phyloP scores from a whole-genome alignment of 1,140 invertebrate species.

The Aphaenogaster ashmeadi region DNA sequence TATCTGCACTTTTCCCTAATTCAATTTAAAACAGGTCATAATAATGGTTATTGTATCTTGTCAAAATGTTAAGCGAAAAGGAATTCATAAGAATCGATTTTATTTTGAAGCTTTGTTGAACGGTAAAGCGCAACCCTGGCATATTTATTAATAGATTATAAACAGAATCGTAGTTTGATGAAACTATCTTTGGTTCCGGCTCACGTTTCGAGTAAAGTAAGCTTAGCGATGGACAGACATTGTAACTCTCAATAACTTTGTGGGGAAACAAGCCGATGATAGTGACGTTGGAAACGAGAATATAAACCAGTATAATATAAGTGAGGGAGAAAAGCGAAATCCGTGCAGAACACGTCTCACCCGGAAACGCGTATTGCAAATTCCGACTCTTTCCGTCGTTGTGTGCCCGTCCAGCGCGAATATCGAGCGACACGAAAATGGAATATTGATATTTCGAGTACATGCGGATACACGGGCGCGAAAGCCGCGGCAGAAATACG shows the following conservation, averaged over 20 bases:
- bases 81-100: background rate
- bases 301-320: conserved; percentile 22
- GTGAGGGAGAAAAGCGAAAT: conserved; percentile 48
- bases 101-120: background rate
- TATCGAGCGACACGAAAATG: conserved; percentile 65
- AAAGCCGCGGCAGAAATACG: conserved; percentile 44
- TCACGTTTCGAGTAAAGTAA: background rate
- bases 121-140: background rate
- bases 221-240: background rate
- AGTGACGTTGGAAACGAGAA: background rate
- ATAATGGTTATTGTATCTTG: background rate
- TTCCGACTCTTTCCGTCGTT: conserved; percentile 52
- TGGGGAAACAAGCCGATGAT: background rate
- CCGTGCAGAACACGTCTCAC: conserved; percentile 43
- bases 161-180: background rate
- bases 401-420: conserved; percentile 34
- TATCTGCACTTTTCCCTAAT: background rate
- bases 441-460: conserved; percentile 68
- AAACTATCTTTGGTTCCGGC: background rate
- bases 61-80: background rate
- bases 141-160: background rate
- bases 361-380: conserved; percentile 65
- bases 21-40: background rate
- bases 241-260: background rate
- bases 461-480: conserved; percentile 34